Conservation (phyloP, 2,797 vertebrate genomes). For the Malurus splendens region DNA sequence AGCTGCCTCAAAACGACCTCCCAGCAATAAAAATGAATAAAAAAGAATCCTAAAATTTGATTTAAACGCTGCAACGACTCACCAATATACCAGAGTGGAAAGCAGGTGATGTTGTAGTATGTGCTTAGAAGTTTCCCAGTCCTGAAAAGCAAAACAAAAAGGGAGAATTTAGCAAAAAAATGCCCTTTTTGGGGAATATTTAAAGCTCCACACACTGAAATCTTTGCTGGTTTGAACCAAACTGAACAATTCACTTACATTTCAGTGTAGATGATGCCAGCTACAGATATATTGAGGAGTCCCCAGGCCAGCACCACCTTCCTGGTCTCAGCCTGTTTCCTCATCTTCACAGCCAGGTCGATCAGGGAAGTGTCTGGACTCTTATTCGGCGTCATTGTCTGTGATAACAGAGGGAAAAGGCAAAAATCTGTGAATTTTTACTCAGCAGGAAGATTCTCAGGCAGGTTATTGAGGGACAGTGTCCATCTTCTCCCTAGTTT, state of each 20-base stretch:
- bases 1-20: rapidly evolving
- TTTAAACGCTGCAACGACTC: conserved; percentile 47
- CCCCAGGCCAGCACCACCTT: conserved; percentile 91
- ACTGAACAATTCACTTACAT: conserved; percentile 72
- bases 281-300: conserved; percentile 87
- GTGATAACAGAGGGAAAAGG: not conserved
- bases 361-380: conserved; percentile 76
- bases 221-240: not conserved
- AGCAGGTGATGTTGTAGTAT: conserved; percentile 89
- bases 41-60: not conserved
- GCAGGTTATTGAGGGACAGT: not conserved
- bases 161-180: not conserved
- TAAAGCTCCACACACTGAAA: rapidly evolving
- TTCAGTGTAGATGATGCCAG: conserved; percentile 95
- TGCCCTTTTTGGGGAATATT: not conserved
- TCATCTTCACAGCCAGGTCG: conserved; percentile 86
- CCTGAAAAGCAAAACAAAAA: conserved; percentile 68
- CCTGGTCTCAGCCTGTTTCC: conserved; percentile 85
- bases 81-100: conserved; percentile 97
- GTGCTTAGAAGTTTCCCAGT: conserved; percentile 86
- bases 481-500: rapidly evolving
- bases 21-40: not conserved
- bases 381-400: conserved; percentile 73
- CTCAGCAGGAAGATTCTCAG: not conserved
- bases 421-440: not conserved